Conservation (phyloP, 2,113 vertebrate genomes). For the Hucho hucho region DNA sequence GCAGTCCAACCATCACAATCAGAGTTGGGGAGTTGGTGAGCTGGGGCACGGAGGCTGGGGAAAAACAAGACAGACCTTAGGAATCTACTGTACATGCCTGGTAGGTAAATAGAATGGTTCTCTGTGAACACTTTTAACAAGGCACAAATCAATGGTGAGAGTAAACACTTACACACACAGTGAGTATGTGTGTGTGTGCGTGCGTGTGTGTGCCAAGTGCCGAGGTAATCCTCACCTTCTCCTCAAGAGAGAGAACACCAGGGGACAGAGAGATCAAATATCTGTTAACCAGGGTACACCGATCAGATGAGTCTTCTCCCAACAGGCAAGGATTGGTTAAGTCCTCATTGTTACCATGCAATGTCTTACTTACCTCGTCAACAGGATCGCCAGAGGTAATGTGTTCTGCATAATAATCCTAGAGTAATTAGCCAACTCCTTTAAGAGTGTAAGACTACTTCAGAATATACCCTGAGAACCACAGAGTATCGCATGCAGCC, state of each 20-base stretch:
- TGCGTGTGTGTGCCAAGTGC: neutral
- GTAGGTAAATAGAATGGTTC: neutral
- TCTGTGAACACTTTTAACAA: neutral
- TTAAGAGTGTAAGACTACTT: too few species aligned
- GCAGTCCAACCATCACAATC: conserved; percentile 89
- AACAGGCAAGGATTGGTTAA: too few species aligned
- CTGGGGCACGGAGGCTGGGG: conserved; percentile 83
- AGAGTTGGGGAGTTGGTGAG: conserved; percentile 89
- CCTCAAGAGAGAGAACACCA: conserved; percentile 30
- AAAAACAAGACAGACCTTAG: conserved; percentile 8
- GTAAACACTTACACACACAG: neutral
- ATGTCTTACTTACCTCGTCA: too few species aligned
- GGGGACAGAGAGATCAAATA: conserved; percentile 2
- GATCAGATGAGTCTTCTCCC: neutral
- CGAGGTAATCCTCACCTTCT: conserved; percentile 25
- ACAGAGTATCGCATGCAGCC: too few species aligned
- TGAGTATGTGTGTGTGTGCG: neutral
- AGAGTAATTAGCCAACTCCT: too few species aligned
- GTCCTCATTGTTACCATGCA: too few species aligned
- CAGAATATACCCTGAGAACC: too few species aligned
- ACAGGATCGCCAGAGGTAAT: too few species aligned
- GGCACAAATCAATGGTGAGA: neutral
- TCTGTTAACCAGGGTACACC: conserved; percentile 13
- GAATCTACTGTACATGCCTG: neutral
- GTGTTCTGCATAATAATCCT: too few species aligned